phyloP scores from a whole-genome alignment of 2,797 vertebrate species.

The Craterocephalus amniculus region DNA sequence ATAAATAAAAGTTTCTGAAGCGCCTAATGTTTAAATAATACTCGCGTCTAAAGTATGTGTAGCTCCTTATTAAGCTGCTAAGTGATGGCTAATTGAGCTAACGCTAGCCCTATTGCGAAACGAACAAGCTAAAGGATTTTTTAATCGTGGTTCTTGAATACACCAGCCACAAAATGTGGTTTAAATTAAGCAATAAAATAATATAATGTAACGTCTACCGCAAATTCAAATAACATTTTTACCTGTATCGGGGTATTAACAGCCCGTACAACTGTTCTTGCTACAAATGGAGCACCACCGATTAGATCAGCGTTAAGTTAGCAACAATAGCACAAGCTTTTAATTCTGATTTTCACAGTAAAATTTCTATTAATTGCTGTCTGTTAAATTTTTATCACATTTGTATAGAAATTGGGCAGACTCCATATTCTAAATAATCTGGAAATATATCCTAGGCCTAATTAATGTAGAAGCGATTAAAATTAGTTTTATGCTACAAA shows the following conservation, averaged over 20 bases:
- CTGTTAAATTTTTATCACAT: not conserved
- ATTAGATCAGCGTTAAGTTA: not conserved
- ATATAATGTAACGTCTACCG: rapidly evolving
- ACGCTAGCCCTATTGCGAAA: slow-evolving; percentile 44
- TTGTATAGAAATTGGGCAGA: not conserved
- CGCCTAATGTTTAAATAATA: not conserved
- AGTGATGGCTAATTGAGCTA: slow-evolving; percentile 48
- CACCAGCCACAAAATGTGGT: not conserved
- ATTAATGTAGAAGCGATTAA: not conserved
- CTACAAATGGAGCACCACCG: slow-evolving; percentile 18
- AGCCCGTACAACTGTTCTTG: slow-evolving; percentile 20
- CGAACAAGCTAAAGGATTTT: slow-evolving; percentile 4
- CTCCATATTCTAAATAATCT: not conserved
- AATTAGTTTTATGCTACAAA: not conserved
- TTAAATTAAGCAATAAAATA: not conserved
- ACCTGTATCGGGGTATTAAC: slow-evolving; percentile 46
- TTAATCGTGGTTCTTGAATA: not conserved
- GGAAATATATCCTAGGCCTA: not conserved
- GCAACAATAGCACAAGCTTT: not conserved
- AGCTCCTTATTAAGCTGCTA: slow-evolving; percentile 29
- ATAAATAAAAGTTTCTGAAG: rapidly evolving
- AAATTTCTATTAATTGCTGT: rapidly evolving
- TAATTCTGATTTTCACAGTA: slow-evolving; percentile 44
- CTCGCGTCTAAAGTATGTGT: not conserved
- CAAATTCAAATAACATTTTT: not conserved